These are phyloP conservation scores for Theocolax elegans DNA, from an alignment of 1,140 invertebrate species.

Conservation along the genomic window DNA sequence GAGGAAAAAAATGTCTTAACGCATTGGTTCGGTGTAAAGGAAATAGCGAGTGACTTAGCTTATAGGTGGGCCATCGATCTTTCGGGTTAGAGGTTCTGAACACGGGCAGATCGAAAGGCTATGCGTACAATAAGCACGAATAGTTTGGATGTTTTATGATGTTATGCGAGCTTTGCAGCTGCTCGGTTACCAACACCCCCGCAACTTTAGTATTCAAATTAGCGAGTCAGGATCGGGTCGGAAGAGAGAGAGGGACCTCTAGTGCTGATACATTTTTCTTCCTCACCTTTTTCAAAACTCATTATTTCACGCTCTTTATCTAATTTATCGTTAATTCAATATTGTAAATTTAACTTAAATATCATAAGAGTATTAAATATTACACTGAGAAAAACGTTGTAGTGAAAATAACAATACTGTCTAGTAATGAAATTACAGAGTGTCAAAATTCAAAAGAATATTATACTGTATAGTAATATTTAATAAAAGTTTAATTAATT, in stretches of 20 bases:
- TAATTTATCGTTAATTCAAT: no score
- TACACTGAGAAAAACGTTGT: no score
- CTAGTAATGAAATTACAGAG: no score
- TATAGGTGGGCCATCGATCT: slow-evolving; percentile 33
- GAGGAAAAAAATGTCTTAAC: slow-evolving; percentile 4
- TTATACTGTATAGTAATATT: no score
- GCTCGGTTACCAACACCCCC: slow-evolving; percentile 56
- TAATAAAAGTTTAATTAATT: no score
- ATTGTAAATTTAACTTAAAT: no score
- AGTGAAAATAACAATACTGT: no score
- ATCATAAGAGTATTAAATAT: no score
- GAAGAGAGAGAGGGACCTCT: no score
- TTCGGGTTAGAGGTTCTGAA: slow-evolving; percentile 10
- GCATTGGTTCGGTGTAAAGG: slow-evolving; percentile 4
- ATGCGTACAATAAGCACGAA: slow-evolving; percentile 23
- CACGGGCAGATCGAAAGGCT: neutral
- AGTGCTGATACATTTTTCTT: slow-evolving; percentile 20
- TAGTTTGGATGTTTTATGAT: slow-evolving; percentile 59
- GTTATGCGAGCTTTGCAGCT: slow-evolving; percentile 60
- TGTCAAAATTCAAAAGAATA: no score
- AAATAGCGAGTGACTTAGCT: slow-evolving; percentile 27
- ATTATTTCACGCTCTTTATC: neutral
- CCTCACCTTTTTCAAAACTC: neutral
- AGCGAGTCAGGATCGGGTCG: no score
- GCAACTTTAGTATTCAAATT: slow-evolving; percentile 66